A percentile compares a stretch with the other conserved stretches of the same genome.
Conservation (phyloP, 1,140 invertebrate genomes). For the Ceratina calcarata region DNA sequence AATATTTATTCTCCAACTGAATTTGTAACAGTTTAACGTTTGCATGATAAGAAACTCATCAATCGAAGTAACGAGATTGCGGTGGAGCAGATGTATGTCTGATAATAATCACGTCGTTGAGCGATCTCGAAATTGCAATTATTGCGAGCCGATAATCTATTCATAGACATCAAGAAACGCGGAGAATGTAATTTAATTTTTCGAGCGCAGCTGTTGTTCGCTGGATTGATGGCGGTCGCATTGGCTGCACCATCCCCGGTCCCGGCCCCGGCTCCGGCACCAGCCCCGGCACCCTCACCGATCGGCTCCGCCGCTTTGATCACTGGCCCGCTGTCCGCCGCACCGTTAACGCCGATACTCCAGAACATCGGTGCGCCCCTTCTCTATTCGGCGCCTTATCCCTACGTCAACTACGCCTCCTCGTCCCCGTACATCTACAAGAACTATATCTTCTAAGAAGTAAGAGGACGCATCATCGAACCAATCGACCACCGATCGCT, state of each 20-base stretch:
- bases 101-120: no score
- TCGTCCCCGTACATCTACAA: conserved; percentile 40
- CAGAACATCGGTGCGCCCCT: conserved; percentile 49
- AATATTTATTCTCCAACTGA: no score
- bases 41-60: no score
- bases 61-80: no score
- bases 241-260: conserved; percentile 52
- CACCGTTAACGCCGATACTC: conserved; percentile 27
- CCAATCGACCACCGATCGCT: not conserved
- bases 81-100: no score
- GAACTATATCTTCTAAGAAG: conserved; percentile 5
- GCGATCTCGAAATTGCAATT: no score
- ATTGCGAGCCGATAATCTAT: not conserved
- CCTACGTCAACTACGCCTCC: not conserved
- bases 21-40: no score
- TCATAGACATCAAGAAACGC: no score
- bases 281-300: conserved; percentile 38
- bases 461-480: not conserved
- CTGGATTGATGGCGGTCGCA: conserved; percentile 63
- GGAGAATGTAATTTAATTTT: not conserved
- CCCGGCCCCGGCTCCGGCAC: conserved; percentile 37
- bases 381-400: conserved; percentile 49
- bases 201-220: conserved; percentile 55
- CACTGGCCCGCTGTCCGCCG: conserved; percentile 29
- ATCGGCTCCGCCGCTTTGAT: not conserved